Evolutionary conservation across 2,797 vertebrate species (phyloP).

Genomic region (Anguilla anguilla): DNA sequence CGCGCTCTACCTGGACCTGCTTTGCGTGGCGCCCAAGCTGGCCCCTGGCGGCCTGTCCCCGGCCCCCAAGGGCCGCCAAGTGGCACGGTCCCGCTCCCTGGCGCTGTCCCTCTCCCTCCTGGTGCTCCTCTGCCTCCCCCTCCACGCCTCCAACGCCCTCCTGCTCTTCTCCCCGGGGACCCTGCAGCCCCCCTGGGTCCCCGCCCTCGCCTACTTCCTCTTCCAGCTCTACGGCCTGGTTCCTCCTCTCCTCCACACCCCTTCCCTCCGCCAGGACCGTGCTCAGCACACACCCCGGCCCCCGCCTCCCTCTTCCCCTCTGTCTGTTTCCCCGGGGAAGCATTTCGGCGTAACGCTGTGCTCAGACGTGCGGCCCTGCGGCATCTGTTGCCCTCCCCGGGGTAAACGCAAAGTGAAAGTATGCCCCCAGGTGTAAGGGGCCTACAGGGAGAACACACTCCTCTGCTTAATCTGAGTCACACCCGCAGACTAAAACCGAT

Average conservation of each 20-base stretch:
- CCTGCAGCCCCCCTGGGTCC: slow-evolving; percentile 58
- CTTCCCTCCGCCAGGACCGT: slow-evolving; percentile 50
- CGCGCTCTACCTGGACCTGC: slow-evolving; percentile 67
- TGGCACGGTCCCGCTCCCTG: slow-evolving; percentile 55
- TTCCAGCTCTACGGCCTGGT: slow-evolving; percentile 75
- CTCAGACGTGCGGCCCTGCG: slow-evolving; percentile 52
- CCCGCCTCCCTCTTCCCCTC: slow-evolving; percentile 45
- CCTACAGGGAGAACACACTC: background rate
- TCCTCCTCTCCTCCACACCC: slow-evolving; percentile 74
- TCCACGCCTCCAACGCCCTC: slow-evolving; percentile 70
- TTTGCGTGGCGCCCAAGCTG: slow-evolving; percentile 62
- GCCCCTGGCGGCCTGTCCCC: slow-evolving; percentile 39
- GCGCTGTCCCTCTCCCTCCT: slow-evolving; percentile 72
- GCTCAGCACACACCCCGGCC: slow-evolving; percentile 43
- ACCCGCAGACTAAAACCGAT: background rate
- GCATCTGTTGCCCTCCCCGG: slow-evolving; percentile 58
- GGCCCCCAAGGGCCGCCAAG: slow-evolving; percentile 50
- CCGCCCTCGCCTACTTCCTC: slow-evolving; percentile 58
- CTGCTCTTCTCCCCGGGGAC: slow-evolving; percentile 60
- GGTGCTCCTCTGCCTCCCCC: slow-evolving; percentile 72
- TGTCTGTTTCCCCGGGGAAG: slow-evolving; percentile 51
- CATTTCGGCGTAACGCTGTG: slow-evolving; percentile 51
- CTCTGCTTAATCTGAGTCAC: background rate
- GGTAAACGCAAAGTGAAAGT: slow-evolving; percentile 62
- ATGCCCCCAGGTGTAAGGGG: slow-evolving; percentile 58